Evolutionary conservation across 2,888 invertebrate species (phyloP).

Genomic region (Metalampra italica): DNA sequence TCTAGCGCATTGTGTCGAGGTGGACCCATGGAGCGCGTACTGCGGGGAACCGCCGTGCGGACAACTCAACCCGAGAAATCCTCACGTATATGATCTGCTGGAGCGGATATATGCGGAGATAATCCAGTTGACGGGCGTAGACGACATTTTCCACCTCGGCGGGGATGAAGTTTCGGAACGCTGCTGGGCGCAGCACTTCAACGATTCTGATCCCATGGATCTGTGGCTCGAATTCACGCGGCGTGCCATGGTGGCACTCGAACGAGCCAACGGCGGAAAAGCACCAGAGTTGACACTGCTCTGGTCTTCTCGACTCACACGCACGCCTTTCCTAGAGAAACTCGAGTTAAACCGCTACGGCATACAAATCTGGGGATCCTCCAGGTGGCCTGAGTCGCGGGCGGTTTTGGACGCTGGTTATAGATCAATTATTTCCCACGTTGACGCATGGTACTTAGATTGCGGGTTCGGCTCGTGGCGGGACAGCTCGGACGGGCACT

Average conservation of each 20-base stretch:
- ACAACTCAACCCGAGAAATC: constrained; percentile 89
- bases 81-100: constrained; percentile 84
- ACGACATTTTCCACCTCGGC: constrained; percentile 90
- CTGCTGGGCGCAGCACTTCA: constrained; percentile 87
- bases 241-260: constrained; percentile 79
- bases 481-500: constrained; percentile 89
- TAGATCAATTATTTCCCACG: constrained; percentile 88
- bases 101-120: constrained; percentile 87
- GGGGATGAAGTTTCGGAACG: constrained; percentile 90
- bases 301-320: constrained; percentile 89
- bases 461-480: constrained; percentile 93
- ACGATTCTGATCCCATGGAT: constrained; percentile 86
- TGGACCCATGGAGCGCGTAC: constrained; percentile 87
- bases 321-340: constrained; percentile 81
- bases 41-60: constrained; percentile 94
- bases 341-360: constrained; percentile 78
- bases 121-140: constrained; percentile 84
- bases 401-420: constrained; percentile 88
- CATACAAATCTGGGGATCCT: constrained; percentile 83
- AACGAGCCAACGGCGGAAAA: constrained; percentile 80
- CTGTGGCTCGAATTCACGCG: constrained; percentile 88
- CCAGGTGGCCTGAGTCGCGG: constrained; percentile 88
- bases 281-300: constrained; percentile 79
- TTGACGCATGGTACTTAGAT: constrained; percentile 93
- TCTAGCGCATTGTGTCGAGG: constrained; percentile 88